A percentile compares a stretch with the other conserved stretches of the same genome.
These are phyloP conservation scores for Vombatus ursinus DNA, from an alignment of 2,113 vertebrate genomes.

Conservation along the genomic window DNA sequence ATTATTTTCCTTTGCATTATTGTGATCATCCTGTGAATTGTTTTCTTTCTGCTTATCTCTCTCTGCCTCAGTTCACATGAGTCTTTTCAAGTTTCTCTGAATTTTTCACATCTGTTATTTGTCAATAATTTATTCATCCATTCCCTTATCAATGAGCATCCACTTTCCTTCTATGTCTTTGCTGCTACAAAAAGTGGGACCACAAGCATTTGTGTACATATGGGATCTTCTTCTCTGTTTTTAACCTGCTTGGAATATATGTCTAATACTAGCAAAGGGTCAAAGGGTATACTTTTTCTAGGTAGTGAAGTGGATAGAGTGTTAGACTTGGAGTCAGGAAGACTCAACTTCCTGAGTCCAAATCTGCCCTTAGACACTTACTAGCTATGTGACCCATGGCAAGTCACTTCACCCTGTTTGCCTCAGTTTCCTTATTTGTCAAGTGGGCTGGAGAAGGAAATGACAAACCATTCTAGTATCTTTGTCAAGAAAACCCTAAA, in stretches of 20 bases:
- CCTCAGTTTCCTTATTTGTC: not conserved
- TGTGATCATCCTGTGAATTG: not conserved
- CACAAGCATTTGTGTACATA: not conserved
- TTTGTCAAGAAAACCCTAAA: not conserved
- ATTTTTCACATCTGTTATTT: not conserved
- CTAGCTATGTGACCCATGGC: not conserved
- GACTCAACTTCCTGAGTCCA: not conserved
- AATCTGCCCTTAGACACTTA: not conserved
- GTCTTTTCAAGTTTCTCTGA: not conserved
- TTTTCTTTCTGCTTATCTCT: not conserved
- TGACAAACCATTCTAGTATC: not conserved
- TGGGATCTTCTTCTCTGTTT: not conserved
- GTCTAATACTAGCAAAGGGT: not conserved
- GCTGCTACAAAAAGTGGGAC: not conserved
- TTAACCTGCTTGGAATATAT: not conserved
- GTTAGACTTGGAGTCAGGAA: not conserved
- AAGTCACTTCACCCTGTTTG: not conserved
- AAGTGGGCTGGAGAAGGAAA: not conserved
- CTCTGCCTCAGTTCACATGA: not conserved
- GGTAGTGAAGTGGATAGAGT: too few species aligned
- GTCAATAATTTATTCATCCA: not conserved
- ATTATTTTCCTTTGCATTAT: not conserved
- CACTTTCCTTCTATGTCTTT: not conserved
- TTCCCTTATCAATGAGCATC: not conserved
- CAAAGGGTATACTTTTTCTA: not conserved